Base-by-base conservation (phyloP, 1,140 invertebrate species). In the Nautilus pompilius region DNA sequence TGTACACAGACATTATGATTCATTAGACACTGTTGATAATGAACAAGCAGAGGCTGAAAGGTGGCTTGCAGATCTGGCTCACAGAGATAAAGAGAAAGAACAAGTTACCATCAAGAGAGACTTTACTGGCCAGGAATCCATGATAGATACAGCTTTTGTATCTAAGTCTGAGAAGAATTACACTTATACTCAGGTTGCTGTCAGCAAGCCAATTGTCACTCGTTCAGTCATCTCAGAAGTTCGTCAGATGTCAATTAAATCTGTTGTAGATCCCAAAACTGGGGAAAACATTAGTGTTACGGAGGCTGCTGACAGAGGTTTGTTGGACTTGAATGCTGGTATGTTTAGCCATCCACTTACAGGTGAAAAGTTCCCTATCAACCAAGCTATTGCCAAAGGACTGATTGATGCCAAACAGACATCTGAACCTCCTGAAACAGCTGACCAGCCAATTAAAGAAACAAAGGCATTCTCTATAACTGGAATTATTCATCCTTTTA, bases 401-500 rank as follows among this genome's bases (percentile, higher is more conserved):
- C 70, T 73, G 51, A 67, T 77, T 8, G 71, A 72, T 32, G 76
- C 76, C 28, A 64, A 71, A 54, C 65, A 78, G 60, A 63, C 72
- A n/a, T 60, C 60, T 20, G 73, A 74, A 53, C 65, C 72, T 36
- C 51, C 49, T 33, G 55, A 59, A 55, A 69, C 71, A 22, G 53
- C 61, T 69, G 69, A 69, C 65, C 68, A 70, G 59, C 54, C 79
- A 46, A 66, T 79, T 13, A 77, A 78, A 67, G 80, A 83, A 58
- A 75, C 75, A 13, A 74, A 68, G 63, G 76, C 75, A 8, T 83
- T 80, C 60, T 79, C 78, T 4, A 77, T 83, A 26, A 79, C 88
- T 32, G 86, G 87, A 34, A 93, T 94, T 2, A 82, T 89, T 22
- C 93, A 98, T 84, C 90, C 92, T n/a, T 87, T 90, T 76, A 87